phyloP scores from a whole-genome alignment of 1,140 invertebrate species.

The Drosophila nigrodunni region DNA sequence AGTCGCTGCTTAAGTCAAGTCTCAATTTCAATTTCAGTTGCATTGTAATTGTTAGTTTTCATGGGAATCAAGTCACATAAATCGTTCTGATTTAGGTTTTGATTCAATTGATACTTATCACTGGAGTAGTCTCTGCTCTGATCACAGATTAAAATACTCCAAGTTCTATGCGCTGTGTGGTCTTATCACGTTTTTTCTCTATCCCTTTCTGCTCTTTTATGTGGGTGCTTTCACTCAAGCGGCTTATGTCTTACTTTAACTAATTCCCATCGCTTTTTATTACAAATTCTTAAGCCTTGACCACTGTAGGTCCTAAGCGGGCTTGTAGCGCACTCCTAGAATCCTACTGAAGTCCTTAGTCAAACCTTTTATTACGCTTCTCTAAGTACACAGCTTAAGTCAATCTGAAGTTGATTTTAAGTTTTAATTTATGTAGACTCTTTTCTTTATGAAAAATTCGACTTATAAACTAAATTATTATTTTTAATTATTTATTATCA shows the following conservation, averaged over 20 bases:
- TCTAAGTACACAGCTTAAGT: conserved; percentile 1
- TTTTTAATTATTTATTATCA: neutral
- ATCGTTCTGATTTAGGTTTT: conserved; percentile 54
- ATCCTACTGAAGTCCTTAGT: neutral
- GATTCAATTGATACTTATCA: conserved; percentile 57
- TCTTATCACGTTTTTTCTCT: conserved; percentile 13
- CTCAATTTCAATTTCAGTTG: conserved; percentile 20
- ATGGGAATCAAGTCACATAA: conserved; percentile 67
- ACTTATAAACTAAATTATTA: too few relatives aligned
- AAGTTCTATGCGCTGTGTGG: conserved; percentile 23
- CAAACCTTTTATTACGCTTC: neutral
- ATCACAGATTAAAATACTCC: conserved; percentile 1
- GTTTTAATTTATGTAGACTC: neutral
- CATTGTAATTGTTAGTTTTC: conserved; percentile 58
- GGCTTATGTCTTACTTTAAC: conserved; percentile 13
- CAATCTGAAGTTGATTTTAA: neutral
- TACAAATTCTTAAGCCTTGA: neutral
- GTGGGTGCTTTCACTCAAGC: conserved; percentile 20
- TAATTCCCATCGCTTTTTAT: neutral
- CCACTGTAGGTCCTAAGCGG: neutral
- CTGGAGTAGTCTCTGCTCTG: conserved; percentile 11
- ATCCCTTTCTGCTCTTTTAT: neutral
- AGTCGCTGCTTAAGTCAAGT: conserved; percentile 17
- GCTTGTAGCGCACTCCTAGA: neutral
- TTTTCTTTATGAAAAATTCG: too few relatives aligned